Conservation (phyloP, 2,113 vertebrate genomes). For the Tachysurus vachellii region DNA sequence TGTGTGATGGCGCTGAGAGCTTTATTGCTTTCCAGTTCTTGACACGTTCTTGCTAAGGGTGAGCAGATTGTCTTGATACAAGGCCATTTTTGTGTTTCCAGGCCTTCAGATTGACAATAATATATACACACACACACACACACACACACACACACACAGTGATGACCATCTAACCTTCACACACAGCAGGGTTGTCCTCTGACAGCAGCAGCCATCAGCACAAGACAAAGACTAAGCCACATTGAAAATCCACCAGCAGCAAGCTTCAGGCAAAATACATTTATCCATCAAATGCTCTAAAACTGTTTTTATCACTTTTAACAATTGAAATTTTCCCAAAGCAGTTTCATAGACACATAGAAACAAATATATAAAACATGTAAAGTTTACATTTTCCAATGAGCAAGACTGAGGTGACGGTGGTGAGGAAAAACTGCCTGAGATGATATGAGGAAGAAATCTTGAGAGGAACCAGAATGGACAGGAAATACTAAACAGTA, state of each 20-base stretch:
- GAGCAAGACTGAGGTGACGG: too few species aligned
- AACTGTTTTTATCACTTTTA: neutral
- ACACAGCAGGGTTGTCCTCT: neutral
- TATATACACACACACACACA: neutral
- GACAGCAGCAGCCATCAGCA: constrained; percentile 5
- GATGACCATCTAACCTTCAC: constrained; percentile 27
- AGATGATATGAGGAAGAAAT: too few species aligned
- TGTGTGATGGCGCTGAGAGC: neutral
- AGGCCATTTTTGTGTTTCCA: neutral
- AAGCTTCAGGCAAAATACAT: neutral
- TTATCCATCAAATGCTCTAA: neutral
- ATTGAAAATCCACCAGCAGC: neutral
- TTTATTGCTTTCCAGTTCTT: constrained; percentile 36
- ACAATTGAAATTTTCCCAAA: too few species aligned
- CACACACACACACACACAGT: neutral
- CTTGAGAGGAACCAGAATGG: too few species aligned
- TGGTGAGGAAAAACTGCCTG: too few species aligned
- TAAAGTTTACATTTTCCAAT: too few species aligned
- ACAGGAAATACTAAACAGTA: too few species aligned
- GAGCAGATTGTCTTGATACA: neutral
- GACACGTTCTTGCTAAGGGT: constrained; percentile 10
- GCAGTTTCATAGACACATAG: neutral
- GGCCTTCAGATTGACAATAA: neutral
- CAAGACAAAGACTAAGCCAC: neutral
- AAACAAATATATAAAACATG: too few species aligned